Conservation (phyloP, 2,113 vertebrate genomes). For the Castor canadensis region DNA sequence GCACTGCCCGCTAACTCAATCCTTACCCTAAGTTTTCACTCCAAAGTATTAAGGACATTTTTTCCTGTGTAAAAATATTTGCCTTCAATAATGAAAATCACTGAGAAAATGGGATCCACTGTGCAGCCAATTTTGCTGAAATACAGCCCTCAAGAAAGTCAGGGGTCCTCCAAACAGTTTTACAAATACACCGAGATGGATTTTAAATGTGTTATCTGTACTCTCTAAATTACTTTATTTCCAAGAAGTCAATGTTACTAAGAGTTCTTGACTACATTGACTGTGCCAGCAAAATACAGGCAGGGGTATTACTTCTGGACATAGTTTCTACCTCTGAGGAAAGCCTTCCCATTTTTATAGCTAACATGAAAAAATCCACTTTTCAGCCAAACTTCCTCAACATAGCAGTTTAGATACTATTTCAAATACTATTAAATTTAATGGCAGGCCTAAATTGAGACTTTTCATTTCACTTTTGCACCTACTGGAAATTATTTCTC, state of each 20-base stretch:
- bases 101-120: constrained; percentile 41
- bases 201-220: constrained; percentile 65
- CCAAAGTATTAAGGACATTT: constrained; percentile 18
- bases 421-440: constrained; percentile 78
- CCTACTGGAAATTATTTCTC: constrained; percentile 75
- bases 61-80: constrained; percentile 53
- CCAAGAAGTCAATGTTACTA: constrained; percentile 64
- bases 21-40: not conserved
- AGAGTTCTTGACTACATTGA: constrained; percentile 61
- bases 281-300: constrained; percentile 61
- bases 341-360: constrained; percentile 70
- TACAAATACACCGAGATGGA: constrained; percentile 3
- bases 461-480: constrained; percentile 74
- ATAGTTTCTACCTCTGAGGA: constrained; percentile 68
- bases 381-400: constrained; percentile 76
- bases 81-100: constrained; percentile 54
- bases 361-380: constrained; percentile 76
- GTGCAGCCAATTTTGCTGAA: constrained; percentile 55
- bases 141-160: constrained; percentile 39
- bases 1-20: not conserved
- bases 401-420: constrained; percentile 70
- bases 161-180: constrained; percentile 36
- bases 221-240: constrained; percentile 62
- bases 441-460: constrained; percentile 70
- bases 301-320: constrained; percentile 68